Base-by-base conservation (phyloP, 2,797 vertebrate genomes). In the Capromys pilorides region DNA sequence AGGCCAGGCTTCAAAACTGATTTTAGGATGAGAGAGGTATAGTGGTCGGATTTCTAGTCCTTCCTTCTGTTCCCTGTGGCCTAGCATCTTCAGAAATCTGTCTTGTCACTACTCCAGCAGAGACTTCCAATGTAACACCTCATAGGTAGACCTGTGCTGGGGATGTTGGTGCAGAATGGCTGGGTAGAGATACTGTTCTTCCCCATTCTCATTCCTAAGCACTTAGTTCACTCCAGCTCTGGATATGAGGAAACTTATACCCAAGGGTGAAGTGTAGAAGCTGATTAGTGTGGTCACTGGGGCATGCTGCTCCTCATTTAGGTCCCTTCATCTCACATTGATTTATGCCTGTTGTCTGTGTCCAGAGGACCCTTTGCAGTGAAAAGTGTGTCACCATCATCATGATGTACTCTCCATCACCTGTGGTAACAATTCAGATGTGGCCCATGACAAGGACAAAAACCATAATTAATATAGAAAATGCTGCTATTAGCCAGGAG, bases 311-410 rank as follows among this genome's bases (percentile, higher is more conserved):
- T 81, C 33, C 51, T 90, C 1, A 13, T 64, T 84, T 5, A 36
- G 0, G 88, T 1, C 3, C 16, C 10, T 39, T 36, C 13, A 83
- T 18, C 59, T 19, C n/a, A 12, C 86, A 41, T 5, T 4, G 59
- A 77, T 91, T 39, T 93, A 66, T 0, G 0, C 69, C 66, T 75
- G 41, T 8, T 10, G 12, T 61, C 51, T 1, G 3, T 51, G 86
- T n/a, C 57, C 57, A 67, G 73, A 59, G n/a, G 39, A 41, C 59
- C 31, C 28, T 92, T 28, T 36, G 0, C 45, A 67, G 39, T 66
- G 57, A 67, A 2, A 3, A 24, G 6, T 7, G 0, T 39, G 28
- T 11, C 14, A 26, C 11, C 18, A 9, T 36, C 9, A 2, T 59
- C 49, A 14, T 39, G 19, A 39, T 51, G 14, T 4, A 51, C 10